Evolutionary conservation across 2,888 invertebrate genomes (phyloP), one percentile per base, ranked within the genome.

Genomic region (Homarus gammarus): DNA sequence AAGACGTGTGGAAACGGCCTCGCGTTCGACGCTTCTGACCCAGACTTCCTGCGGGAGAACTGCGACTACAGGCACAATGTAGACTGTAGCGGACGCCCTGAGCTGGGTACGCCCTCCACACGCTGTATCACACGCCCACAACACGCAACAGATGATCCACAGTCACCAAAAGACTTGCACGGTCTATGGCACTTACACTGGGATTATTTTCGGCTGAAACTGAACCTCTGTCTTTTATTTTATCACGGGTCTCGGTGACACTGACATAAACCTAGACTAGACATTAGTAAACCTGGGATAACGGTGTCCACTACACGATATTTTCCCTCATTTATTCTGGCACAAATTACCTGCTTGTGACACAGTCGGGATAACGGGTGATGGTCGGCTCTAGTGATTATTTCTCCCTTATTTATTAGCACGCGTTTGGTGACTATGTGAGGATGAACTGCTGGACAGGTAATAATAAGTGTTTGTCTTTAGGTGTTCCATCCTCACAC

Each of bases 11-110:
- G 98, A 89, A 98, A 98, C 94, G 98, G 98, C 90, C 95, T 98
- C 92, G 98, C 98, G 87, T 98, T 98, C 94, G 98, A 98, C 94
- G 96, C 97, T 91, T 95, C 96, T 82, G 98, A 98, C 95, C 95
- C 96, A 92, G 98, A 98, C 95, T 98, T 96, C 95, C 95, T 97
- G 93, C 97, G 97, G 90, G 98, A 98, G 94, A 98, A 98, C 95
- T 98, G 98, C 94, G 98, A 98, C 94, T 98, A 98, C 95, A 95
- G 97, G 93, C 98, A 98, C 95, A 98, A 98, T 93, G 98, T 98
- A 75, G 97, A 98, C 93, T 98, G 98, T 93, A 97, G 97, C 79
- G 97, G 97, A 92, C 96, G 98, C 93, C 94, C 96, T 92, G 96
- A 97, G 94, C 95, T 98, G 93, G 98, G 97, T 97, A 94, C 18